phyloP scores from a whole-genome alignment of 2,888 invertebrate species.

The Dugesia japonica region DNA sequence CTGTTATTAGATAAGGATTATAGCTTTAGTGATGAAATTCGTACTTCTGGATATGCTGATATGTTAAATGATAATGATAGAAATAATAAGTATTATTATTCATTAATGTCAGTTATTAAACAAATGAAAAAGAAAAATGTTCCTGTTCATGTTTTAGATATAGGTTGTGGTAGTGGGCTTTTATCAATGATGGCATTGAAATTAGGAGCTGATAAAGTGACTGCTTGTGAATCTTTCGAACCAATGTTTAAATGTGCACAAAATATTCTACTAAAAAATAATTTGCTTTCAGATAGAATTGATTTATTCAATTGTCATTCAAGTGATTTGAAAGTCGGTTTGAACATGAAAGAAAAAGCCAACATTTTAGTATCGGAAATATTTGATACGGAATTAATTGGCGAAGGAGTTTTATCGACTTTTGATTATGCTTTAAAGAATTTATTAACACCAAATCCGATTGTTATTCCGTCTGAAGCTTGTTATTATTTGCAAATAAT shows the following conservation, averaged over 20 bases:
- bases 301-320: conserved; percentile 70
- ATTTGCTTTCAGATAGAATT: conserved; percentile 57
- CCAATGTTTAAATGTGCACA: conserved; percentile 81
- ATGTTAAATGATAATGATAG: conserved; percentile 56
- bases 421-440: conserved; percentile 71
- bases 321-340: conserved; percentile 62
- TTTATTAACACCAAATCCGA: conserved; percentile 57
- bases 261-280: conserved; percentile 64
- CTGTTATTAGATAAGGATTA: conserved; percentile 62
- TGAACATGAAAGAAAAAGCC: conserved; percentile 61
- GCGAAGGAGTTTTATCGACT: conserved; percentile 77
- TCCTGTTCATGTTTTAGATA: conserved; percentile 73
- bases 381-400: conserved; percentile 86
- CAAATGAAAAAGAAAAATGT: conserved; percentile 59
- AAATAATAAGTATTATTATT: conserved; percentile 70
- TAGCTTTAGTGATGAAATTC: conserved; percentile 78
- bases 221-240: conserved; percentile 79
- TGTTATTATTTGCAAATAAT: conserved; percentile 72
- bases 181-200: conserved; percentile 85
- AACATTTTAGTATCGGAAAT: conserved; percentile 88
- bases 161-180: conserved; percentile 77
- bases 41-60: conserved; percentile 55
- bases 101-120: conserved; percentile 64
- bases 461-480: conserved; percentile 71
- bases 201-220: conserved; percentile 71